Percentiles rank a stretch among this genome's conserved stretches.
These are phyloP conservation scores for Pheosia tremula DNA, from an alignment of 2,888 invertebrate genomes.

Conservation along the genomic window DNA sequence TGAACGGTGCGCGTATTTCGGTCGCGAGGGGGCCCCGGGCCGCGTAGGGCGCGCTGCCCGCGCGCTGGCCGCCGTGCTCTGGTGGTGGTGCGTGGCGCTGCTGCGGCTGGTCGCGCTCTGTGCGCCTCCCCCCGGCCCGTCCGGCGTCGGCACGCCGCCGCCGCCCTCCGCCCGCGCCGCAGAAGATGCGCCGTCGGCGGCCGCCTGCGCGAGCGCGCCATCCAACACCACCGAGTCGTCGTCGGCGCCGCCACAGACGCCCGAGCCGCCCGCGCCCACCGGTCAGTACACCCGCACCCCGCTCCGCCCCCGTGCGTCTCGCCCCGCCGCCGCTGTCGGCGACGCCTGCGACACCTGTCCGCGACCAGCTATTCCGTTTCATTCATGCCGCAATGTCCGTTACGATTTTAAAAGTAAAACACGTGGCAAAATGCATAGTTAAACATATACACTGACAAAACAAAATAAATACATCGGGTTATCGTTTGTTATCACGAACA, in stretches of 20 bases:
- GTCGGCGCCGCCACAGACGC: conserved; percentile 57
- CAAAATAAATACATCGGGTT: background rate
- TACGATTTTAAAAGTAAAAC: conserved; percentile 3
- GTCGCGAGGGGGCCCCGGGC: conserved; percentile 79
- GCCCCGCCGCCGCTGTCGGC: conserved; percentile 18
- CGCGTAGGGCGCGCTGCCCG: conserved; percentile 80
- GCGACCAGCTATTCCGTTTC: conserved; percentile 10
- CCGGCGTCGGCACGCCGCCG: conserved; percentile 66
- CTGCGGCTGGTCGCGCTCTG: conserved; percentile 82
- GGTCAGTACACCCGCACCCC: conserved; percentile 63
- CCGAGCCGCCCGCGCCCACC: conserved; percentile 63
- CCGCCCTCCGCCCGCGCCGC: conserved; percentile 75
- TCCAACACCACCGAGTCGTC: conserved; percentile 69
- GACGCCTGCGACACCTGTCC: conserved; percentile 11
- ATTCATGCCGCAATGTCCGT: conserved; percentile 10
- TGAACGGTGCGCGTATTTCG: conserved; percentile 79
- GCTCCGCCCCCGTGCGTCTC: conserved; percentile 10
- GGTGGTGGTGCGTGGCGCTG: conserved; percentile 84
- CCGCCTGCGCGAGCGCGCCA: conserved; percentile 75
- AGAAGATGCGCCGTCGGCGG: conserved; percentile 75
- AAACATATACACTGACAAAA: background rate
- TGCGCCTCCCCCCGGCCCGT: conserved; percentile 78
- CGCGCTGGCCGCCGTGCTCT: conserved; percentile 83
- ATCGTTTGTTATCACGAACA: background rate
- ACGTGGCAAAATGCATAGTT: background rate